Percentiles rank a stretch among this genome's conserved stretches.
These are phyloP conservation scores for Cyprinella venusta DNA, from an alignment of 2,797 vertebrate species.

Conservation along the genomic window DNA sequence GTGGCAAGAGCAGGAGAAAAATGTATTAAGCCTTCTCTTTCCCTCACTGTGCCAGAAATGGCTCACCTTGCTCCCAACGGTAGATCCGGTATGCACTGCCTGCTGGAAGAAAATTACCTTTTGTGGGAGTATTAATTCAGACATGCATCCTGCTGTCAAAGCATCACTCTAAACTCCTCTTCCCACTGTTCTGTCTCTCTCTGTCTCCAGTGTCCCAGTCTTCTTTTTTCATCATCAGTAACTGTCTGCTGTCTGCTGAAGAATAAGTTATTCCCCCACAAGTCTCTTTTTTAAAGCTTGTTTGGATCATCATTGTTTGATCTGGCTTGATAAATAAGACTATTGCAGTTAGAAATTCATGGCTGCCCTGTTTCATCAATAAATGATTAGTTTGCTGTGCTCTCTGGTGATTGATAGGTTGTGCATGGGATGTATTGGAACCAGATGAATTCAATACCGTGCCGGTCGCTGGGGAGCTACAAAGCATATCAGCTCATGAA, in stretches of 20 bases:
- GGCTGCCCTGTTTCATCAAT: constrained; percentile 83
- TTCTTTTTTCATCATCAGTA: constrained; percentile 76
- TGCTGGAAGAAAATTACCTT: constrained; percentile 78
- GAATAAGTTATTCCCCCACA: constrained; percentile 79
- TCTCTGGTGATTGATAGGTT: constrained; percentile 85
- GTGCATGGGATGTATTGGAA: constrained; percentile 81
- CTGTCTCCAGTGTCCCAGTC: constrained; percentile 52
- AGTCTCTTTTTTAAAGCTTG: constrained; percentile 79
- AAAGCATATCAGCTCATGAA: constrained; percentile 81
- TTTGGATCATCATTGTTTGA: constrained; percentile 86
- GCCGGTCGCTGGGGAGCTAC: constrained; percentile 75
- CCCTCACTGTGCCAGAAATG: constrained; percentile 62
- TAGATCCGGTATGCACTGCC: constrained; percentile 67
- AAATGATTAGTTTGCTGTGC: constrained; percentile 84
- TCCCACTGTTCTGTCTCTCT: constrained; percentile 53
- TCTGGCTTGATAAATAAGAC: constrained; percentile 87
- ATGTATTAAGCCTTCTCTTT: constrained; percentile 70
- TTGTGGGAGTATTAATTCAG: constrained; percentile 82
- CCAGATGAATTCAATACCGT: constrained; percentile 83
- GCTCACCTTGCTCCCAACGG: constrained; percentile 77
- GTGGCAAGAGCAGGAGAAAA: constrained; percentile 65
- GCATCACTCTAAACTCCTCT: constrained; percentile 75
- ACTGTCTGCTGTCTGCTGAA: constrained; percentile 73
- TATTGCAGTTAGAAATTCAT: constrained; percentile 84
- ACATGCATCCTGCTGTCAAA: constrained; percentile 79